These are phyloP conservation scores for Macrotis lagotis DNA, from an alignment of 2,113 vertebrate genomes.

Conservation along the genomic window DNA sequence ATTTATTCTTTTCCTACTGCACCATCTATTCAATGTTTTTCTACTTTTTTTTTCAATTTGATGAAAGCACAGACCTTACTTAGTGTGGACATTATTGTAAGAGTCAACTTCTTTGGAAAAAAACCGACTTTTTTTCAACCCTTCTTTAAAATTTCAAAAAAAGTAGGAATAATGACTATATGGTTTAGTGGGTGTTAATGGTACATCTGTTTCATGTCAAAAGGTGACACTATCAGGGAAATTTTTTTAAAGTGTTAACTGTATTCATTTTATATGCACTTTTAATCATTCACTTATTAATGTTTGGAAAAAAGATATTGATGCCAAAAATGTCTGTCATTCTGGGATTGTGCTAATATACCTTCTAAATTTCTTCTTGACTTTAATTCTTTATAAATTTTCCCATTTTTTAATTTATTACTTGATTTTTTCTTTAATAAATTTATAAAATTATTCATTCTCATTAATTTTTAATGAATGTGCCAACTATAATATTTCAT, in stretches of 20 bases:
- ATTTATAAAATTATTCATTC: not conserved
- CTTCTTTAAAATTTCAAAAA: conserved; percentile 12
- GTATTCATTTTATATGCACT: not conserved
- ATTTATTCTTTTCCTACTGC: not conserved
- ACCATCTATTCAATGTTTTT: not conserved
- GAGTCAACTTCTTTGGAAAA: not conserved
- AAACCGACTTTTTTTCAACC: not conserved
- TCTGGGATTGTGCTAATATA: not conserved
- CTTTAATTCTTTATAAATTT: not conserved
- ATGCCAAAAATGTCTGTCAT: not conserved
- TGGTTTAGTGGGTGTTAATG: not conserved
- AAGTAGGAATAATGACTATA: not conserved
- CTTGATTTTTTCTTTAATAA: not conserved
- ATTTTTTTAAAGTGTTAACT: not conserved
- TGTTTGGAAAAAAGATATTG: not conserved
- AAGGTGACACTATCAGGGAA: not conserved
- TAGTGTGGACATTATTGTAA: conserved; percentile 18
- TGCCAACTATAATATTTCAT: not conserved
- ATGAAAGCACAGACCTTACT: conserved; percentile 27
- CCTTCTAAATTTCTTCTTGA: not conserved
- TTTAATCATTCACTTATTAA: not conserved
- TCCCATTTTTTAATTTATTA: not conserved
- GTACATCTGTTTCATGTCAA: not conserved
- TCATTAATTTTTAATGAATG: not conserved
- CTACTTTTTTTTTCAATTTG: conserved; percentile 26